Evolutionary conservation across 2,113 vertebrate genomes (phyloP), one percentile per base, ranked within the genome.

Genomic region (Ivindomyrus marchei): DNA sequence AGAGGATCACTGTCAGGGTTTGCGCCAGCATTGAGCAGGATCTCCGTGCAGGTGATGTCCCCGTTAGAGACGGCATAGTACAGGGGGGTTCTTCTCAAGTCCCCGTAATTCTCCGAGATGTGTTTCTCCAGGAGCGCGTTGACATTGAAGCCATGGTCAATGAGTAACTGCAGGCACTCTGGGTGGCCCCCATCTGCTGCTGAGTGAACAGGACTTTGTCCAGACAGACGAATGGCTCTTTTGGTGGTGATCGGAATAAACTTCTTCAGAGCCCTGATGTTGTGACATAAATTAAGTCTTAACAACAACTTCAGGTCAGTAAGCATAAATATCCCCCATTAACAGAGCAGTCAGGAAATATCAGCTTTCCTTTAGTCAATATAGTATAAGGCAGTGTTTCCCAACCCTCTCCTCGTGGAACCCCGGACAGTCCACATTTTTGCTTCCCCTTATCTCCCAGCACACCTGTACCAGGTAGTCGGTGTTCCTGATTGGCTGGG

Each of bases 41-140:
- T 56, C 93, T 96, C 94, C 0, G 96, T 96, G 90, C 96, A 97
- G 1, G 94, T 95, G 53, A 95, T 93, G 50, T 98, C 97, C 21
- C 96, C 97, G 52, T 97, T 97, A 88, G 96, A 97, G 91, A 98
- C 96, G 0, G 97, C 95, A 88, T 96, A 97, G 93, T 96, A 97
- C 17, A 98, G 92, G 0, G 97, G 96, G 0, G 95, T 97, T 92
- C 92, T 96, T 89, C 97, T 95, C 93, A 95, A 93, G 0, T 98
- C 97, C 0, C 95, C 93, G 0, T 97, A 98, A 92, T 94, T 96
- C 88, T 97, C 91, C 0, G 97, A 97, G 92, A 97, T 91, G 45
- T 96, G 94, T 58, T 96, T 88, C 1, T 95, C 95, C 90, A 98
- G 94, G 52, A 94, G 85, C 50, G 93, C 90, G 53, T 97, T 97